Base-by-base conservation (phyloP, 35 echinoderm and acorn worm species). In the Heliocidaris erythrogramma region DNA sequence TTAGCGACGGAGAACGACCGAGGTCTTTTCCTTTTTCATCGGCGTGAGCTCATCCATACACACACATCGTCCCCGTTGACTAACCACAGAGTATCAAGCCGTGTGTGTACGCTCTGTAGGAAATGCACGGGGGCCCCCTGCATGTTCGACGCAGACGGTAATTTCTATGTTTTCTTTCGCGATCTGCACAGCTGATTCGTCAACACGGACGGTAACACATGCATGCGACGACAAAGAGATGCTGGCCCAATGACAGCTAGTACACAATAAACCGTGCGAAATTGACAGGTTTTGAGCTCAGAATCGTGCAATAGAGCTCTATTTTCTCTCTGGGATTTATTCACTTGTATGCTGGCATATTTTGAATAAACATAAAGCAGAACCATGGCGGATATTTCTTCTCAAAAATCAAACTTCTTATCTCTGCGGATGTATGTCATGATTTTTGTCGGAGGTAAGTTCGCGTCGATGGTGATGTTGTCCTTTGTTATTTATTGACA, bases 151-250 rank as follows among this genome's bases (percentile, higher is more conserved):
- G 65, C 65, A 78, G 65, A 78, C 65, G 65, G 17, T 78, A 78
- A 27, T 78, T 78, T 78, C 17, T 78, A 78, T 78, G 65, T 78
- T 78, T 78, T 78, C 65, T 78, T 78, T 78, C 17, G 65, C 65
- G 65, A 78, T 78, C 65, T 78, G 65, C 65, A 78, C 65, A 78
- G 65, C 65, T 78, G 65, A 78, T 78, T 78, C 65, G 65, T 18
- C 65, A 24, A 78, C 65, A 78, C 65, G 27, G n/a, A 78, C 35
- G 65, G 0, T n/a, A 78, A 78, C 65, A 78, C 65, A 78, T 78
- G 65, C 65, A 78, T n/a, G 65, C 65, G 18, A 78, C 65, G 65
- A 78, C 65, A 78, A 78, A 78, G 65, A 78, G 27, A 24, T 78
- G 65, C 65, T 7, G 27, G 65, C 21, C 18, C 14, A 56, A 13